Base-by-base conservation (phyloP, 2,113 vertebrate genomes). In the Diadophis punctatus region DNA sequence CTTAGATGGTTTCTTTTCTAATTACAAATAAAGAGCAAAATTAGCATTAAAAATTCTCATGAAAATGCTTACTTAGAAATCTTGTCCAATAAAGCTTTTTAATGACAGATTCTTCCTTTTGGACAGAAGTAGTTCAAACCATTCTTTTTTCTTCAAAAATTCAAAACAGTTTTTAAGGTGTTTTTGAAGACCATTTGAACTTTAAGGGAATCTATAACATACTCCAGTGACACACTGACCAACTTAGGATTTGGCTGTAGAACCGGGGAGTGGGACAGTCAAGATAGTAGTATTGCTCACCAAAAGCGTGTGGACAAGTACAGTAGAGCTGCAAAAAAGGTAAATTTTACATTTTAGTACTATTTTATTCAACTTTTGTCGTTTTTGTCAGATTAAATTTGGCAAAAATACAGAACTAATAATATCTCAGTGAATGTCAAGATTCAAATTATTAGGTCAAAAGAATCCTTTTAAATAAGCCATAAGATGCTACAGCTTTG, bases 11-110 rank as follows among this genome's bases (percentile, higher is more conserved):
- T 92, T 88, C 92, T 87, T 84, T 53, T 90, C 20, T 56, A 58
- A 86, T 93, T 51, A 88, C 90, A 51, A 95, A 95, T 91, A 52
- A 93, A 93, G 91, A 92, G 93, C 90, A 85, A 85, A 96, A 95
- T 94, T 95, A 92, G 95, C 91, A 93, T 88, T n/a, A n/a, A 88
- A 87, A 92, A 92, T 95, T 90, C 93, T 93, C 93, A 90, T 22
- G 87, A 94, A 90, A 92, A 63, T 68, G 90, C 60, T 94, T 93
- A 89, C 93, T 93, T 95, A 93, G 93, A 93, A 63, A 89, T 94
- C 91, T 86, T 92, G 53, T 90, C 93, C 90, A 95, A 80, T 43
- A 92, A 94, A 87, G 46, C 18, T 43, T 43, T 56, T 20, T 48
- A 55, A 95, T 95, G 91, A 74, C 89, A 94, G 90, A 88, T 84